Percentiles rank a stretch among this genome's conserved stretches.
Evolutionary conservation across 2,113 vertebrate genomes (phyloP).

Genomic region (Lasiurus cinereus): DNA sequence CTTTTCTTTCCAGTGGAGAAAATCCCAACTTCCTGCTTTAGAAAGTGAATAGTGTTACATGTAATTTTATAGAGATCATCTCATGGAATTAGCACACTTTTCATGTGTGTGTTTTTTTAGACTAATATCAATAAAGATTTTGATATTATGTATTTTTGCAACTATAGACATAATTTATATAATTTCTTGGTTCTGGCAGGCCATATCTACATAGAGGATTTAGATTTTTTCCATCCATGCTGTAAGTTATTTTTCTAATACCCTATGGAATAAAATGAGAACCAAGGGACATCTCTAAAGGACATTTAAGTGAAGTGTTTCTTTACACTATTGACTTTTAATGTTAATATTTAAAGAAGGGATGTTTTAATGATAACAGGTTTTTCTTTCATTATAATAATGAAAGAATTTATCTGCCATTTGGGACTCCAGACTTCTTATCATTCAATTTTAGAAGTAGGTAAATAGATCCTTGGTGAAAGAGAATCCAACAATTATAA

Average conservation of each 20-base stretch:
- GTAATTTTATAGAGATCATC: slow-evolving; percentile 47
- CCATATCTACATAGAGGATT: not conserved
- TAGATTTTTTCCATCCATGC: slow-evolving; percentile 26
- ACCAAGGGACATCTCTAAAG: slow-evolving; percentile 52
- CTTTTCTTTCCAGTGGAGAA: slow-evolving; percentile 8
- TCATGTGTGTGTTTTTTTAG: not conserved
- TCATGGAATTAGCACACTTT: slow-evolving; percentile 36
- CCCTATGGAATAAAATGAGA: slow-evolving; percentile 56
- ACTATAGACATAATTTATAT: slow-evolving; percentile 45
- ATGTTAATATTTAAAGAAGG: slow-evolving; percentile 74
- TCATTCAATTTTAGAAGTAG: slow-evolving; percentile 66
- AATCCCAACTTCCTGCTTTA: slow-evolving; percentile 49
- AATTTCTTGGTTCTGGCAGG: slow-evolving; percentile 51
- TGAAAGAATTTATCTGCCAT: slow-evolving; percentile 67
- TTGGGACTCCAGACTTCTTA: slow-evolving; percentile 53
- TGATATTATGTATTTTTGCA: slow-evolving; percentile 53
- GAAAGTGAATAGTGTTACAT: slow-evolving; percentile 44
- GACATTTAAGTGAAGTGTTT: slow-evolving; percentile 62
- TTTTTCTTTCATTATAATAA: slow-evolving; percentile 68
- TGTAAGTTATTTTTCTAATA: slow-evolving; percentile 5
- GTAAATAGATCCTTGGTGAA: slow-evolving; percentile 55
- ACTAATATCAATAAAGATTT: slow-evolving; percentile 6
- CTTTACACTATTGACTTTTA: slow-evolving; percentile 68
- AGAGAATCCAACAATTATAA: slow-evolving; percentile 44
- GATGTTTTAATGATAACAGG: slow-evolving; percentile 67